Base-by-base conservation (phyloP, 2,888 invertebrate genomes). In the Campopleginae sp. region DNA sequence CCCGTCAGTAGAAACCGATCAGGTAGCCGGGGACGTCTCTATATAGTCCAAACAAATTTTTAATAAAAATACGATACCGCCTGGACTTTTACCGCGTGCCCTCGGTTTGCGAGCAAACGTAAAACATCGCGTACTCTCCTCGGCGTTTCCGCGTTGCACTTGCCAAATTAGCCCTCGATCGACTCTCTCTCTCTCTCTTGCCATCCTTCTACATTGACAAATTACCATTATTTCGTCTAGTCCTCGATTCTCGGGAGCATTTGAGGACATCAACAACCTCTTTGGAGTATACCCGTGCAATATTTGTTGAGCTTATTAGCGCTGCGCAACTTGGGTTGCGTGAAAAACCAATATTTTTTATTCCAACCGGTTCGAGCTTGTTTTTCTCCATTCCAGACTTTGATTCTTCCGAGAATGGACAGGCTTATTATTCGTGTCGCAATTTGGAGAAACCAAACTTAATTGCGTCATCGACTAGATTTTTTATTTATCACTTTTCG, bases 81-180 rank as follows among this genome's bases (percentile, higher is more conserved):
- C n/a, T n/a, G n/a, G n/a, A n/a, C n/a, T n/a, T n/a, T n/a, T n/a
- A n/a, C n/a, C n/a, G n/a, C n/a, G n/a, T n/a, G n/a, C n/a, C n/a
- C n/a, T n/a, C n/a, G n/a, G n/a, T n/a, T n/a, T n/a, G n/a, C n/a
- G n/a, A n/a, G n/a, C n/a, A n/a, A n/a, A n/a, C n/a, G n/a, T n/a
- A n/a, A n/a, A n/a, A n/a, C n/a, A n/a, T n/a, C n/a, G n/a, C n/a
- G n/a, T 83, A 54, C 23, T 48, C 63, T 63, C 68, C 51, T n/a
- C 38, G 38, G 27, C 68, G 44, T 79, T 75, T 74, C 58, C 78
- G 65, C 17, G 78, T 79, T 65, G 72, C 79, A 80, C 79, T 86
- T 86, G 86, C 86, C 86, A 86, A 86, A 86, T 86, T 84, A 86
- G 79, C 82, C 72, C 19, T 42, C 77, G 83, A 83, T 86, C 84